These are phyloP conservation scores for Acanthopagrus latus DNA, from an alignment of 2,797 vertebrate species.

Conservation along the genomic window DNA sequence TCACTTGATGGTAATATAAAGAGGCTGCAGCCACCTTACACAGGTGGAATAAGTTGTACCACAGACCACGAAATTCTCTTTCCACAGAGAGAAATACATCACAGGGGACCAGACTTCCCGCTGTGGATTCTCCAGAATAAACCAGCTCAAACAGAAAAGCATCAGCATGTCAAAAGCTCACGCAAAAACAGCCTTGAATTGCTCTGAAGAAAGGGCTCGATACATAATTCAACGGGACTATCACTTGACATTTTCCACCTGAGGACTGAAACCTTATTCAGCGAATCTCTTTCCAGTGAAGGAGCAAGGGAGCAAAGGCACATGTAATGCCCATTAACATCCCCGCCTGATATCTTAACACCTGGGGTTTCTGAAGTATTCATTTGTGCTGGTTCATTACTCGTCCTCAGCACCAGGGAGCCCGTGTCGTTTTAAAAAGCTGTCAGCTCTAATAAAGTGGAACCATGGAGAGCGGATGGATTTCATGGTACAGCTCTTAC, in stretches of 20 bases:
- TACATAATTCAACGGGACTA: conserved; percentile 62
- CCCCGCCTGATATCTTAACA: conserved; percentile 56
- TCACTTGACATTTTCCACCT: conserved; percentile 59
- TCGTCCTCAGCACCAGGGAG: conserved; percentile 55
- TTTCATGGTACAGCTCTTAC: conserved; percentile 69
- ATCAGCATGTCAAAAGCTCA: conserved; percentile 10
- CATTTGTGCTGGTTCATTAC: conserved; percentile 59
- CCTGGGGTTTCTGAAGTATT: conserved; percentile 43
- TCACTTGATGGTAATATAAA: conserved; percentile 38
- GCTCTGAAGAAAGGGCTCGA: conserved; percentile 2
- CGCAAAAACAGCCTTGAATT: neutral
- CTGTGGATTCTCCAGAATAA: conserved; percentile 20
- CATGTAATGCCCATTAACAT: conserved; percentile 33
- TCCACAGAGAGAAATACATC: conserved; percentile 30
- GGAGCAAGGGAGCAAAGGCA: conserved; percentile 17
- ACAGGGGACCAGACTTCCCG: conserved; percentile 37
- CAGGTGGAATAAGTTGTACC: conserved; percentile 43
- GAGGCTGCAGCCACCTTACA: conserved; percentile 24
- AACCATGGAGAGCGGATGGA: conserved; percentile 67
- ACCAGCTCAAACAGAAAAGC: conserved; percentile 17
- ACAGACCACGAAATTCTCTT: conserved; percentile 21
- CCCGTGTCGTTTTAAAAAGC: conserved; percentile 42
- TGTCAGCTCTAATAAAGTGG: conserved; percentile 76
- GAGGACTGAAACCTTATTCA: conserved; percentile 4
- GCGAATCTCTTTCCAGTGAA: conserved; percentile 4